Percentiles rank a stretch among this genome's conserved stretches.
Evolutionary conservation across 2,888 invertebrate species (phyloP).

Genomic region (Deilephila elpenor): DNA sequence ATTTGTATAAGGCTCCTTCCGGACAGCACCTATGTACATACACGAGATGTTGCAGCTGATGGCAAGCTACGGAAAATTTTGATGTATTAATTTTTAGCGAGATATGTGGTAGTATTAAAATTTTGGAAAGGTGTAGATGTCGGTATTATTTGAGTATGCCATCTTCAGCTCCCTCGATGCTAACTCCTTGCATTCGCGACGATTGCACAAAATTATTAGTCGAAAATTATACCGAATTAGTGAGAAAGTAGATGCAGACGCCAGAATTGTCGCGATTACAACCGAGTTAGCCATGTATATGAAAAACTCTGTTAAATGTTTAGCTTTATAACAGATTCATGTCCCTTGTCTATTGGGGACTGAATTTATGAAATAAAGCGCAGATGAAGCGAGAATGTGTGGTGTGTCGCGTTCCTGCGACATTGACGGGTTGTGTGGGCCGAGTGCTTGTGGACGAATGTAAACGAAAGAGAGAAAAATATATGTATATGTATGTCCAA

Average conservation of each 20-base stretch:
- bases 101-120: slow-evolving; percentile 44
- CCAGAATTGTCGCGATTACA: slow-evolving; percentile 14
- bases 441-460: slow-evolving; percentile 4
- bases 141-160: slow-evolving; percentile 50
- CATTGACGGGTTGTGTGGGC: neutral
- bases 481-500: slow-evolving; percentile 52
- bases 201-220: neutral
- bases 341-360: neutral
- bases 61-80: slow-evolving; percentile 51
- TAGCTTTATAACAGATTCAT: neutral
- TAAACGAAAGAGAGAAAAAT: slow-evolving; percentile 28
- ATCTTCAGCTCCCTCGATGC: slow-evolving; percentile 54
- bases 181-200: slow-evolving; percentile 8
- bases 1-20: neutral
- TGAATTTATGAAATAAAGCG: neutral
- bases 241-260: neutral
- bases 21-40: slow-evolving; percentile 17
- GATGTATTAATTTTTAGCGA: slow-evolving; percentile 61
- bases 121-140: slow-evolving; percentile 41
- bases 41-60: slow-evolving; percentile 50
- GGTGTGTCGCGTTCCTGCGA: neutral
- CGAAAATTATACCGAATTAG: neutral
- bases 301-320: neutral
- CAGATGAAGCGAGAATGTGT: neutral
- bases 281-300: neutral